Evolutionary conservation across 30 jellyfish, hydroid and myxozoan species (phyloP).

Genomic region (Pseudorhiza aurosa): DNA sequence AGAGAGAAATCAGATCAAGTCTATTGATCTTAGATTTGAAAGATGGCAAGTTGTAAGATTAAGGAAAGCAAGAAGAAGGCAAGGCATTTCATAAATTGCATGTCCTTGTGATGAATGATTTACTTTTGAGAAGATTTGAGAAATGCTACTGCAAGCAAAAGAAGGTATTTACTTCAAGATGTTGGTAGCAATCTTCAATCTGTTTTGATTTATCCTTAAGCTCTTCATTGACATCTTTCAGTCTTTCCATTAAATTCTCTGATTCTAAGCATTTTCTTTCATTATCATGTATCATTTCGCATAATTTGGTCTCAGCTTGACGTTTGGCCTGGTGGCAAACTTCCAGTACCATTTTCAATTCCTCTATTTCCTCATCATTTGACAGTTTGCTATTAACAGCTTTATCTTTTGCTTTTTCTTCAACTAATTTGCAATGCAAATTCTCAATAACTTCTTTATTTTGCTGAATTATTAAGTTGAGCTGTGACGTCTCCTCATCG

Average conservation of each 20-base stretch:
- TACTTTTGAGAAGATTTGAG: background rate
- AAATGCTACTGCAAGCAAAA: background rate
- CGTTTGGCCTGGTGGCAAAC: slow-evolving; percentile 39
- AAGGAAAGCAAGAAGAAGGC: background rate
- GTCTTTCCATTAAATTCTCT: slow-evolving; percentile 31
- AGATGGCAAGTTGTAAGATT: no score
- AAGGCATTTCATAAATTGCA: background rate
- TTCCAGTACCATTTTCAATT: slow-evolving; percentile 31
- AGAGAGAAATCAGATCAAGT: no score
- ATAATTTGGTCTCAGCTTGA: slow-evolving; percentile 15
- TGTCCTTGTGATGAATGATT: background rate
- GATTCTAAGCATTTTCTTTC: slow-evolving; percentile 34
- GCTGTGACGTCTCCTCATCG: slow-evolving; percentile 46
- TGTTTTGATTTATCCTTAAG: slow-evolving; percentile 21
- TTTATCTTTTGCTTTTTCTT: background rate
- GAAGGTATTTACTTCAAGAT: slow-evolving; percentile 28
- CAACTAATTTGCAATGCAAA: slow-evolving; percentile 14
- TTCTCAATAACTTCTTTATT: slow-evolving; percentile 26
- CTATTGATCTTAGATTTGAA: no score
- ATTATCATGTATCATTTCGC: slow-evolving; percentile 32
- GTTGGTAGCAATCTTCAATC: slow-evolving; percentile 32
- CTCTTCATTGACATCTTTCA: slow-evolving; percentile 44
- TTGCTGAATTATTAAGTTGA: slow-evolving; percentile 43
- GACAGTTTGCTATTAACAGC: background rate
- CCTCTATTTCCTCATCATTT: slow-evolving; percentile 40